These are phyloP conservation scores for Ranitomeya imitator DNA, from an alignment of 2,113 vertebrate genomes.

Conservation along the genomic window DNA sequence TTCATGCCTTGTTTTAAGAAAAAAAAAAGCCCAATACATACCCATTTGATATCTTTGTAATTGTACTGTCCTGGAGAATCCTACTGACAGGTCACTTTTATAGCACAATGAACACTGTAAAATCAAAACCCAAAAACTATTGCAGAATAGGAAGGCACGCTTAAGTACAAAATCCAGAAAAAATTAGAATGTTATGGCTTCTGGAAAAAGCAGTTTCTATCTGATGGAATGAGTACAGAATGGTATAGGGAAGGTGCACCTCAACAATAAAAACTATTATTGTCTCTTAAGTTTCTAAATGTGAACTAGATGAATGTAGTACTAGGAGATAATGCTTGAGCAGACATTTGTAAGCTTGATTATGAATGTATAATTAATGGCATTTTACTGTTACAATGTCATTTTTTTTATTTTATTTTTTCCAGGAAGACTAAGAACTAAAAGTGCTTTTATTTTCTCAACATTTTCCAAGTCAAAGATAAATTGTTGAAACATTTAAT, in stretches of 20 bases:
- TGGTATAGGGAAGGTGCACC: neutral
- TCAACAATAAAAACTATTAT: neutral
- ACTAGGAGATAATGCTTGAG: conserved; percentile 1
- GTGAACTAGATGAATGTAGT: conserved; percentile 1
- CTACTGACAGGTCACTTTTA: too few relatives aligned
- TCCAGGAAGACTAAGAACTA: conserved; percentile 46
- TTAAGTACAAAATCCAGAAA: too few relatives aligned
- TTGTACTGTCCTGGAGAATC: too few relatives aligned
- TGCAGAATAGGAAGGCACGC: too few relatives aligned
- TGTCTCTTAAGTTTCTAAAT: neutral
- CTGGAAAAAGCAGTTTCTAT: too few relatives aligned
- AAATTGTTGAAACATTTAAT: conserved; percentile 46
- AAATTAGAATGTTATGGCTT: too few relatives aligned
- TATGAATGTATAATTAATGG: conserved; percentile 46
- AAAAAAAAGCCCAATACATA: too few relatives aligned
- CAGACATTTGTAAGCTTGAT: conserved; percentile 36
- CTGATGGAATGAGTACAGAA: too few relatives aligned
- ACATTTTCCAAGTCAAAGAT: conserved; percentile 36
- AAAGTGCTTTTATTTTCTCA: conserved; percentile 43
- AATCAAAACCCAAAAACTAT: too few relatives aligned
- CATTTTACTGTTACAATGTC: conserved; percentile 45
- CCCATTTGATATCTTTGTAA: too few relatives aligned
- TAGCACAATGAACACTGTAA: too few relatives aligned
- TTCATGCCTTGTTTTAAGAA: too few relatives aligned
- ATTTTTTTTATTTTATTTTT: conserved; percentile 38